Conservation (phyloP, 2,797 vertebrate genomes). For the Bothrops alternatus region DNA sequence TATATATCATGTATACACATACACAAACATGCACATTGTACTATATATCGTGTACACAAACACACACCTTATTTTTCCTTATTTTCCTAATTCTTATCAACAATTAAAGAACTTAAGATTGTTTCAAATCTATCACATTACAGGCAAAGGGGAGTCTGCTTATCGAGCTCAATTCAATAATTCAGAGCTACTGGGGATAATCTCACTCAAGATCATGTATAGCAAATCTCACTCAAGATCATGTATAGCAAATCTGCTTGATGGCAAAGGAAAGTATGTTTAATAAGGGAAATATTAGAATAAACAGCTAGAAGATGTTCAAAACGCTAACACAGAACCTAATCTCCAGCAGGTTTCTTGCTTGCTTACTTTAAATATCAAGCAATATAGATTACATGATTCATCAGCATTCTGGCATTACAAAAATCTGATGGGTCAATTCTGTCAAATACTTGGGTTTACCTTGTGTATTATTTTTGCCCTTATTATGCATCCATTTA, state of each 20-base stretch:
- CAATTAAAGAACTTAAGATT: too few species aligned
- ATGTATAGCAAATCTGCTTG: neutral
- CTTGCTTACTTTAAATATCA: neutral
- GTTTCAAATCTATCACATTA: neutral
- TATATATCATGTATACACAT: too few species aligned
- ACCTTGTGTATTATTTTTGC: neutral
- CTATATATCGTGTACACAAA: too few species aligned
- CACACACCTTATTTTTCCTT: neutral
- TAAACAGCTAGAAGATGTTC: neutral
- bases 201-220: neutral
- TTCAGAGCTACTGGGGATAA: neutral
- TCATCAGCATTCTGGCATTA: neutral
- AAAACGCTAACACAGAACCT: conserved; percentile 1
- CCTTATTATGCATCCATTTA: neutral
- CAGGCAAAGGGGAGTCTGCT: conserved; percentile 11
- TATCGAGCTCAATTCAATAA: neutral
- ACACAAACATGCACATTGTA: too few species aligned
- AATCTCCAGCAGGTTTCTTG: neutral
- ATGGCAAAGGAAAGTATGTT: neutral
- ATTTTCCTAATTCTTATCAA: neutral
- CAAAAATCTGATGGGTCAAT: neutral
- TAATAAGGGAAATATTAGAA: neutral
- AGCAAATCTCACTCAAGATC: neutral
- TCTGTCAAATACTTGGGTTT: too few species aligned
- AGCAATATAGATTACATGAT: neutral